A percentile compares a stretch with the other conserved stretches of the same genome.
Evolutionary conservation across 2,888 invertebrate genomes (phyloP).

Genomic region (Ashinkailepas kermadecensis): DNA sequence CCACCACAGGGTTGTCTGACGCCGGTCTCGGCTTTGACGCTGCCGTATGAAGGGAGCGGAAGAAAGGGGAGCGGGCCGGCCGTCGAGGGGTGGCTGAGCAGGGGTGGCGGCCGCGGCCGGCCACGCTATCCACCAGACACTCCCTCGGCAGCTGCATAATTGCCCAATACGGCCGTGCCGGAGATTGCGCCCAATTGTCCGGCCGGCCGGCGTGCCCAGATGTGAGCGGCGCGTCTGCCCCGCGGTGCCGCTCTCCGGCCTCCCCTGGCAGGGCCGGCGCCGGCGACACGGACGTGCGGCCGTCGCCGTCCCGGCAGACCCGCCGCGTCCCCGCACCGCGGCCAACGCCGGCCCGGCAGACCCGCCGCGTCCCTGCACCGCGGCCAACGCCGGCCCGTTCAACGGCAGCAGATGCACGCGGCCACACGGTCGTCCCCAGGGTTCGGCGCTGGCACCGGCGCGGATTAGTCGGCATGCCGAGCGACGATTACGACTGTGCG

Average conservation of each 20-base stretch:
- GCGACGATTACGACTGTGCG: neutral
- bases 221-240: too few relatives aligned
- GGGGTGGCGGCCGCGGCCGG: neutral
- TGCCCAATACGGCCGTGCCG: neutral
- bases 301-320: too few relatives aligned
- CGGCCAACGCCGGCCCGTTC: neutral
- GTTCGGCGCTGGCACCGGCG: neutral
- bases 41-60: neutral
- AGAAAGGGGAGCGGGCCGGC: neutral
- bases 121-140: neutral
- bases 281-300: too few relatives aligned
- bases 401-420: neutral
- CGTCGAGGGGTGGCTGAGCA: neutral
- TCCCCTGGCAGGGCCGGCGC: too few relatives aligned
- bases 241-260: too few relatives aligned
- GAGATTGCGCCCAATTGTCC: constrained; percentile 2
- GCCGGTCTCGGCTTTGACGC: too few relatives aligned
- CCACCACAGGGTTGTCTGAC: too few relatives aligned
- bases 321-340: too few relatives aligned
- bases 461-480: neutral
- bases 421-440: neutral
- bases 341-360: neutral
- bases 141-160: constrained; percentile 7
- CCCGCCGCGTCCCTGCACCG: too few relatives aligned
- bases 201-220: neutral